These are phyloP conservation scores for Barypeithes pellucidus DNA, from an alignment of 2,888 invertebrate genomes.

Conservation along the genomic window DNA sequence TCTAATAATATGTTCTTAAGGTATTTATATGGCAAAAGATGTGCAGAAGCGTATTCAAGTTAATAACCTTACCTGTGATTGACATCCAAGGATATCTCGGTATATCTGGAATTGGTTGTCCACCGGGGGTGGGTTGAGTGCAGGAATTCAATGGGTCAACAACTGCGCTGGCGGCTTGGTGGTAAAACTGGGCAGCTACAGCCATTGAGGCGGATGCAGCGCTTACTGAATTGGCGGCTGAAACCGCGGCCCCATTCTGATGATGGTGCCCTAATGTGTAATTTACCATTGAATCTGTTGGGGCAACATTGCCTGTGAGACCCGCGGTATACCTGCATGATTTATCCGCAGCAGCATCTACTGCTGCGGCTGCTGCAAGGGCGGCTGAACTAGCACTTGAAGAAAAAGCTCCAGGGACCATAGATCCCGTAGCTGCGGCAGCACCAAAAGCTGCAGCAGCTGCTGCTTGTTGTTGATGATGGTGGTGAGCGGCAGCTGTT, in stretches of 20 bases:
- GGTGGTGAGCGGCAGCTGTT: constrained; percentile 80
- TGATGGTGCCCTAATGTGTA: constrained; percentile 86
- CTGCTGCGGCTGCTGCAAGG: constrained; percentile 79
- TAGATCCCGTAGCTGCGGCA: constrained; percentile 79
- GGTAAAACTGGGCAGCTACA: constrained; percentile 88
- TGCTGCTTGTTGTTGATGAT: constrained; percentile 78
- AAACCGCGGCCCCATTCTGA: constrained; percentile 77
- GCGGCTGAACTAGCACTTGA: constrained; percentile 73
- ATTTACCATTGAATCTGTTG: constrained; percentile 85
- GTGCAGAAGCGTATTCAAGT: constrained; percentile 15
- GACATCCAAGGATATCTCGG: constrained; percentile 98
- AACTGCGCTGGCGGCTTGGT: constrained; percentile 85
- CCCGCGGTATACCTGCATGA: constrained; percentile 86
- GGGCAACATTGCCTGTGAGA: constrained; percentile 75
- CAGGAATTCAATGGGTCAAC: constrained; percentile 89
- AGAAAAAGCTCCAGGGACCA: constrained; percentile 76
- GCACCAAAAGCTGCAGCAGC: constrained; percentile 77
- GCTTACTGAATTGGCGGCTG: constrained; percentile 80
- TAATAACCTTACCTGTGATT: constrained; percentile 86
- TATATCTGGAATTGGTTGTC: constrained; percentile 92
- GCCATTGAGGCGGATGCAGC: constrained; percentile 81
- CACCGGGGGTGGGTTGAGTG: constrained; percentile 80
- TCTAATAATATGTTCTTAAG: not conserved
- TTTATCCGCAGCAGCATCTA: constrained; percentile 82
- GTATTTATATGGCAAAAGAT: not conserved